Evolutionary conservation across 2,797 vertebrate genomes (phyloP).

Genomic region (Lycodopsis pacificus): DNA sequence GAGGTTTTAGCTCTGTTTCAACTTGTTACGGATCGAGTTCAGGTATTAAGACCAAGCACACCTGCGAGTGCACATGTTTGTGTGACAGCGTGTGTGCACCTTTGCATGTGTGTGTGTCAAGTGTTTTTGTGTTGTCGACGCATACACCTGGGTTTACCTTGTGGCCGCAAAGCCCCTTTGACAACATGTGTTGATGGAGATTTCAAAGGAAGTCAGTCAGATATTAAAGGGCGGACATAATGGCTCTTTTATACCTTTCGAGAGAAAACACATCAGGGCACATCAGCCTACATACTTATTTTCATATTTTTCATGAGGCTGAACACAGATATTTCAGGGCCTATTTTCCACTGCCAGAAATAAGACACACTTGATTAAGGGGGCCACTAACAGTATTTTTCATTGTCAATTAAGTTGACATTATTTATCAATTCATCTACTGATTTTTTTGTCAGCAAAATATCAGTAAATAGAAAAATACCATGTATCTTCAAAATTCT

Average conservation of each 20-base stretch:
- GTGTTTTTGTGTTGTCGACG: conserved; percentile 40
- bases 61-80: conserved; percentile 60
- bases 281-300: background rate
- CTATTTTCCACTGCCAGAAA: background rate
- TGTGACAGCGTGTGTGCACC: conserved; percentile 17
- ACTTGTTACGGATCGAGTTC: conserved; percentile 70
- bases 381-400: background rate
- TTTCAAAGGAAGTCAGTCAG: conserved; percentile 42
- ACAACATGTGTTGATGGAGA: conserved; percentile 43
- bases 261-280: conserved; percentile 16
- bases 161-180: conserved; percentile 48
- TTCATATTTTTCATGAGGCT: background rate
- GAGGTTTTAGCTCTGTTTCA: conserved; percentile 72
- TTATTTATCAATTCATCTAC: background rate
- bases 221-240: conserved; percentile 12
- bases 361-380: background rate
- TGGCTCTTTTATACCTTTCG: conserved; percentile 19
- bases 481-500: background rate
- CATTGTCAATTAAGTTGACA: background rate
- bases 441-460: background rate
- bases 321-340: background rate
- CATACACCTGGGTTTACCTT: conserved; percentile 62
- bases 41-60: conserved; percentile 68
- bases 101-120: conserved; percentile 7
- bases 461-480: background rate